A percentile compares a stretch with the other conserved stretches of the same genome.
Conservation (phyloP, 2,888 invertebrate genomes). For the Drosophila mayaguana region DNA sequence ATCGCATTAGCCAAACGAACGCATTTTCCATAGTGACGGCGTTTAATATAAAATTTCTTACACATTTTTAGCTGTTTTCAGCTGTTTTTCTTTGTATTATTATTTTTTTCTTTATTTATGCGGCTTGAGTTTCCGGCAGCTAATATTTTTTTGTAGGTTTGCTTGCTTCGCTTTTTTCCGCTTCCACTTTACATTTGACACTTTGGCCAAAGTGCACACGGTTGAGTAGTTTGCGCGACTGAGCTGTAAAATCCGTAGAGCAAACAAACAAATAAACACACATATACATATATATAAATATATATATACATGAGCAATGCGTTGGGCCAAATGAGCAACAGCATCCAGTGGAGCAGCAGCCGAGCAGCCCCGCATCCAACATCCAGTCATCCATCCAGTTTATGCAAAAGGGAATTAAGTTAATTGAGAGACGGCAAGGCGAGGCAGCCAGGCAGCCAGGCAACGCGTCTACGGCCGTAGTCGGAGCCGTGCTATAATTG, state of each 20-base stretch:
- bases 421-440: constrained; percentile 62
- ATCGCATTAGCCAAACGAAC: constrained; percentile 53
- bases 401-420: constrained; percentile 74
- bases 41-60: constrained; percentile 31
- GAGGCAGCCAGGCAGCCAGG: neutral
- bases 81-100: neutral
- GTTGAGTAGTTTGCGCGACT: constrained; percentile 62
- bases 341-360: constrained; percentile 1
- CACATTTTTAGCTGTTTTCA: neutral
- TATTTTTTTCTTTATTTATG: constrained; percentile 7
- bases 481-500: constrained; percentile 51
- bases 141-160: constrained; percentile 36
- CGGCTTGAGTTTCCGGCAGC: constrained; percentile 30
- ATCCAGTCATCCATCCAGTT: constrained; percentile 20
- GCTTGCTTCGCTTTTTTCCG: constrained; percentile 14
- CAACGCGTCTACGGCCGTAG: constrained; percentile 21
- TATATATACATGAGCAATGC: constrained; percentile 51
- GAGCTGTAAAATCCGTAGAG: constrained; percentile 63
- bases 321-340: constrained; percentile 47
- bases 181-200: constrained; percentile 57
- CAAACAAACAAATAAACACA: neutral
- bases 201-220: constrained; percentile 69
- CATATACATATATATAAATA: neutral
- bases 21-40: constrained; percentile 43
- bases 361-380: neutral